Evolutionary conservation across 2,113 vertebrate species (phyloP).

Genomic region (Equus quagga): DNA sequence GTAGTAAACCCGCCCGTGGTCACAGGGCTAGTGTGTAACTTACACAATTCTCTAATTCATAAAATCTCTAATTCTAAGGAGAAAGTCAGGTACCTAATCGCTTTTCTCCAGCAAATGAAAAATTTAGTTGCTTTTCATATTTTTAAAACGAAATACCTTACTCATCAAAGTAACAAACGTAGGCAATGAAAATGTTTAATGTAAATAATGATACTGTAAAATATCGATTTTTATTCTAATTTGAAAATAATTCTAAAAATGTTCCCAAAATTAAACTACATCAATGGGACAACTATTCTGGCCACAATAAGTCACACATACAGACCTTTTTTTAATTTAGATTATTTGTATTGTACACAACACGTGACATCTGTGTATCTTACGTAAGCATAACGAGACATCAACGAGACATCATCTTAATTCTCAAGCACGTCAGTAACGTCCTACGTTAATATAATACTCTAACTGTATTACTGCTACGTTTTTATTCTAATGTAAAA

Average conservation of each 20-base stretch:
- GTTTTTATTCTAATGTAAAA: background rate
- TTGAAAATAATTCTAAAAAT: slow-evolving; percentile 57
- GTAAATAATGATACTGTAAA: background rate
- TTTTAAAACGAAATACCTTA: slow-evolving; percentile 46
- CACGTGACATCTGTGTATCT: background rate
- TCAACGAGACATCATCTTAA: background rate
- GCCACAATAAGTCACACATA: background rate
- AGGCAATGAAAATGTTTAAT: slow-evolving; percentile 11
- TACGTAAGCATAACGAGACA: background rate
- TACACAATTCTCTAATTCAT: background rate
- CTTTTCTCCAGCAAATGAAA: background rate
- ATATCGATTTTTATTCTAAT: slow-evolving; percentile 10
- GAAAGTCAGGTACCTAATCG: background rate
- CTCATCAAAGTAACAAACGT: background rate
- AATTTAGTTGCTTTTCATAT: background rate
- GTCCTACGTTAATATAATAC: background rate
- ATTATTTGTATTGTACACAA: background rate
- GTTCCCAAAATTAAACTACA: slow-evolving; percentile 44
- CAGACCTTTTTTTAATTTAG: background rate
- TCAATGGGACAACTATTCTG: slow-evolving; percentile 15
- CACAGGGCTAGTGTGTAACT: background rate
- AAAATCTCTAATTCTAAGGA: slow-evolving; percentile 6
- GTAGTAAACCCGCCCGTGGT: background rate
- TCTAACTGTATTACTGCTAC: background rate
- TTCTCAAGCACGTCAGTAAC: background rate